These are phyloP conservation scores for Melangyna quadrimaculata DNA, from an alignment of 2,888 invertebrate genomes.

Conservation along the genomic window DNA sequence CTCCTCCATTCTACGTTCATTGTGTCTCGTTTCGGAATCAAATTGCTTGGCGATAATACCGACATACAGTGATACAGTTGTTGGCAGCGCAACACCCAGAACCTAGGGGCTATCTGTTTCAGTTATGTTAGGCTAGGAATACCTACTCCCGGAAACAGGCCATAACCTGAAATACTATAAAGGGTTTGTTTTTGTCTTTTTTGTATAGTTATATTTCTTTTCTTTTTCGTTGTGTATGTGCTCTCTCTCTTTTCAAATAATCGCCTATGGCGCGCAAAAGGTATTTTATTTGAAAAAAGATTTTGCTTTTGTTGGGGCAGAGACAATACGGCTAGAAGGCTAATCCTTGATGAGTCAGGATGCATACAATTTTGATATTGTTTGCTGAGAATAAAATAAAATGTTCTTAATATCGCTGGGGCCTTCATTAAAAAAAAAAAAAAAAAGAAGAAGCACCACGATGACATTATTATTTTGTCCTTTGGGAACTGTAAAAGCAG, in stretches of 20 bases:
- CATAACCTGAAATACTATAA: constrained; percentile 43
- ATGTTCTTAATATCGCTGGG: constrained; percentile 16
- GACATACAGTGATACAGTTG: neutral
- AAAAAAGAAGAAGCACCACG: neutral
- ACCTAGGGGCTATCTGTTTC: constrained; percentile 44
- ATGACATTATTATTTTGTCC: constrained; percentile 11
- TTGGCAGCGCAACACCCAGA: constrained; percentile 16
- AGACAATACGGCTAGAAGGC: constrained; percentile 44
- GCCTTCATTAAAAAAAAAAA: neutral
- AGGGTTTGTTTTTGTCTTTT: constrained; percentile 19
- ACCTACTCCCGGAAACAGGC: constrained; percentile 52
- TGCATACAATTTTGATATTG: constrained; percentile 47
- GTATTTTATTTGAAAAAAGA: constrained; percentile 47
- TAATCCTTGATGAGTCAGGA: constrained; percentile 45
- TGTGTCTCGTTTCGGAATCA: constrained; percentile 25
- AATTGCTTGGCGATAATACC: constrained; percentile 44
- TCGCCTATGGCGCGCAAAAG: constrained; percentile 27
- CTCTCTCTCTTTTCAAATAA: constrained; percentile 1
- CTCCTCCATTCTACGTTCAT: neutral
- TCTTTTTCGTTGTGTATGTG: neutral
- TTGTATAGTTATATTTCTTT: constrained; percentile 1
- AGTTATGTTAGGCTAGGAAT: constrained; percentile 59
- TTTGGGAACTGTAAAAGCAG: constrained; percentile 7
- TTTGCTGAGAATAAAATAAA: constrained; percentile 40
- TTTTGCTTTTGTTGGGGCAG: constrained; percentile 50